Conservation (phyloP, 30 jellyfish, hydroid and myxozoan species). For the Turritopsis dohrnii region DNA sequence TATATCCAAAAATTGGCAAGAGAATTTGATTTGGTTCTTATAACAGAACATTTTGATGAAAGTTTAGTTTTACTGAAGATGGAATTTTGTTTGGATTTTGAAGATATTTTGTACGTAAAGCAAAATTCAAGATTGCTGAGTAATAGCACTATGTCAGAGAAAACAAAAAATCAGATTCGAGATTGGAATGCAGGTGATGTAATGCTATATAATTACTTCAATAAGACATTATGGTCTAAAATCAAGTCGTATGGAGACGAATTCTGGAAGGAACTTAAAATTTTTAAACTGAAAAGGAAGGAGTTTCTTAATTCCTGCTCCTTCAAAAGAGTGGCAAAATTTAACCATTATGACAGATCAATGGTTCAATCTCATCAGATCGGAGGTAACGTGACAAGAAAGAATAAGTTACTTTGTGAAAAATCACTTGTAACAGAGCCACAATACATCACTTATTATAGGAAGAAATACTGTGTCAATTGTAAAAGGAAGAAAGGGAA, state of each 20-base stretch:
- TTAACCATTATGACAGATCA: slow-evolving; percentile 48
- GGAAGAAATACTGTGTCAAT: slow-evolving; percentile 57
- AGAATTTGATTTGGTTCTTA: slow-evolving; percentile 81
- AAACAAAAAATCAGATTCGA: slow-evolving; percentile 31
- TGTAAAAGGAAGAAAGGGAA: slow-evolving; percentile 74
- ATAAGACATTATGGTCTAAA: slow-evolving; percentile 75
- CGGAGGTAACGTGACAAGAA: slow-evolving; percentile 55
- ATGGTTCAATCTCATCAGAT: slow-evolving; percentile 43
- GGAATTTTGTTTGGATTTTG: slow-evolving; percentile 78
- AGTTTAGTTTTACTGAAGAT: slow-evolving; percentile 78
- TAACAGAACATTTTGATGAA: slow-evolving; percentile 85
- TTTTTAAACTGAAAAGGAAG: slow-evolving; percentile 47
- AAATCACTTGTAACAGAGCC: slow-evolving; percentile 70
- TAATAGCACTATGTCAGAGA: slow-evolving; percentile 31
- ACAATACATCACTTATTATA: slow-evolving; percentile 57
- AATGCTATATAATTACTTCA: slow-evolving; percentile 54
- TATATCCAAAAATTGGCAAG: slow-evolving; percentile 41
- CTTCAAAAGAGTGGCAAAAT: slow-evolving; percentile 57
- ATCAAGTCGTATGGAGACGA: slow-evolving; percentile 50
- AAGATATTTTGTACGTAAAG: slow-evolving; percentile 76
- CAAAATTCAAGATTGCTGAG: slow-evolving; percentile 64
- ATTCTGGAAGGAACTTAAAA: slow-evolving; percentile 77
- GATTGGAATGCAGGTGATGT: slow-evolving; percentile 80
- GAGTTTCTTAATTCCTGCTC: slow-evolving; percentile 48
- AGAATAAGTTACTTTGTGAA: slow-evolving; percentile 57